phyloP scores from a whole-genome alignment of 1,140 invertebrate species.

The Aricia agestis region DNA sequence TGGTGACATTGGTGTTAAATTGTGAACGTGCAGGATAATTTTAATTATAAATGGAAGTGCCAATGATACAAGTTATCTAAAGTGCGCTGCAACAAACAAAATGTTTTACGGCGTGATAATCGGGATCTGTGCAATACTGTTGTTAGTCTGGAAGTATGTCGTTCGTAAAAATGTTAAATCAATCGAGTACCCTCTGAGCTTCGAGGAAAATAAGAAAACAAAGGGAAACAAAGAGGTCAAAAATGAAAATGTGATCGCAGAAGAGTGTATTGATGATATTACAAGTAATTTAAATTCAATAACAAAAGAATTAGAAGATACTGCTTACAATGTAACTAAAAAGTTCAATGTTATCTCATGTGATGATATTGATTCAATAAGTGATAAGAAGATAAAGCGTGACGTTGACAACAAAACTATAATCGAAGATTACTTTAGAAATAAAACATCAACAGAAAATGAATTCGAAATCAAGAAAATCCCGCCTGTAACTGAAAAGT shows the following conservation, averaged over 20 bases:
- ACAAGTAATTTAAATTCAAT: neutral
- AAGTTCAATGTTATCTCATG: neutral
- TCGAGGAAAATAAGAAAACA: neutral
- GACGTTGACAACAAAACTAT: neutral
- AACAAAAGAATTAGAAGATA: neutral
- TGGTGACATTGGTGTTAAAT: neutral
- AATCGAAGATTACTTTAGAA: neutral
- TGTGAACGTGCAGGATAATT: conserved; percentile 40
- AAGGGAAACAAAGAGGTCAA: neutral
- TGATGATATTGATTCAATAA: neutral
- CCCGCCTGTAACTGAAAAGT: conserved; percentile 34
- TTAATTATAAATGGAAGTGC: conserved; percentile 44
- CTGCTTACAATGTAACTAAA: neutral
- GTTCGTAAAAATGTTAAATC: conserved; percentile 31
- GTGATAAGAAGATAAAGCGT: neutral
- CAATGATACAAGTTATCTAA: conserved; percentile 42
- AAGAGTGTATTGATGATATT: neutral
- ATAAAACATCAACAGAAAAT: neutral
- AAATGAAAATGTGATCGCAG: neutral
- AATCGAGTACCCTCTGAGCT: neutral
- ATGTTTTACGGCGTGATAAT: conserved; percentile 60
- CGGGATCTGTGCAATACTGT: conserved; percentile 45
- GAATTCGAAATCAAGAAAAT: neutral
- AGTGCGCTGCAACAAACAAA: conserved; percentile 55
- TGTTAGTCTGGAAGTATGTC: conserved; percentile 56